Evolutionary conservation across 2,797 vertebrate genomes (phyloP).

Genomic region (Pangasius macronema): DNA sequence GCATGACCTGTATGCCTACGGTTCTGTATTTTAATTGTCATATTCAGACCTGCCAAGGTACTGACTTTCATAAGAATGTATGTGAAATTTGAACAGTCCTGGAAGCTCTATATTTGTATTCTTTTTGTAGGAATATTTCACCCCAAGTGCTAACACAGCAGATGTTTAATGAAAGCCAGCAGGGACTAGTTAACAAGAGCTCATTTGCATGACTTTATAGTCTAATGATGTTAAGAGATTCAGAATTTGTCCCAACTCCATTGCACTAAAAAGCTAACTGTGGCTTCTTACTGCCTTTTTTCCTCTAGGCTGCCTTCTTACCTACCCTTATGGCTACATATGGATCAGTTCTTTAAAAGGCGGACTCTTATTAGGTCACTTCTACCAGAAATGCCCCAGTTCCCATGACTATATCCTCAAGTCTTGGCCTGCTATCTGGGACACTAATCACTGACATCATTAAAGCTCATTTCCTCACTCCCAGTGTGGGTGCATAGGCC

Average conservation of each 20-base stretch:
- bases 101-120: neutral
- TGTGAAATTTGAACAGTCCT: neutral
- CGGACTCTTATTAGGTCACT: slow-evolving; percentile 66
- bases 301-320: neutral
- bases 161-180: slow-evolving; percentile 15
- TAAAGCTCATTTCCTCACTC: slow-evolving; percentile 48
- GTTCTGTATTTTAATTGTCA: slow-evolving; percentile 34
- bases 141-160: neutral
- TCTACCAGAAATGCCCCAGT: slow-evolving; percentile 70
- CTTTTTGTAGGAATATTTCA: slow-evolving; percentile 1
- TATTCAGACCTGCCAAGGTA: neutral
- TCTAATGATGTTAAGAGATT: neutral
- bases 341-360: slow-evolving; percentile 60
- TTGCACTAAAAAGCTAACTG: neutral
- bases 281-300: neutral
- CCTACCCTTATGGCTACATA: slow-evolving; percentile 15
- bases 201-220: neutral
- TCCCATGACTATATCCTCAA: slow-evolving; percentile 66
- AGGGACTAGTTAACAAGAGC: neutral
- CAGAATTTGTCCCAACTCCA: neutral
- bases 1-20: slow-evolving; percentile 18
- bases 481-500: slow-evolving; percentile 36
- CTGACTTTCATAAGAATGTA: slow-evolving; percentile 10
- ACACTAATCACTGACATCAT: slow-evolving; percentile 59
- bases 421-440: slow-evolving; percentile 55